Percentiles rank a stretch among this genome's conserved stretches.
phyloP scores from a whole-genome alignment of 2,797 vertebrate genomes.

The Prionace glauca region DNA sequence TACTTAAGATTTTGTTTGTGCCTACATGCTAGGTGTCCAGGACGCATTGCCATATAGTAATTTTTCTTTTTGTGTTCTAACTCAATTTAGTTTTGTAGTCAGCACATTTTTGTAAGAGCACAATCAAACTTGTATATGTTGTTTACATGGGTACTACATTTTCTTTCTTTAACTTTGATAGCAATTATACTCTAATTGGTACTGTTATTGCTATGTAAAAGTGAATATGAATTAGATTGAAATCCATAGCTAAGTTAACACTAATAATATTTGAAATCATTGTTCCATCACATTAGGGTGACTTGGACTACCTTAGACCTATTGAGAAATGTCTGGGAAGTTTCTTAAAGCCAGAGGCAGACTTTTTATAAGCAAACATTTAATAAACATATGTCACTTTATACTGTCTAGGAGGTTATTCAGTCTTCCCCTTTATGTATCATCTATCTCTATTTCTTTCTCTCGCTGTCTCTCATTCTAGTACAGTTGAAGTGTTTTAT shows the following conservation, averaged over 20 bases:
- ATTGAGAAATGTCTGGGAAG: not conserved
- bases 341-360: not conserved
- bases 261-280: not conserved
- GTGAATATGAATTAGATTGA: not conserved
- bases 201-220: not conserved
- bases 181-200: not conserved
- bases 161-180: not conserved
- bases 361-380: not conserved
- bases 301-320: not conserved
- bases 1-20: conserved; percentile 44
- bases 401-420: not conserved
- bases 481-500: not conserved
- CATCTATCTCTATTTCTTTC: not conserved
- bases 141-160: not conserved
- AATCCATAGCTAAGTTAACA: not conserved
- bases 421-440: not conserved
- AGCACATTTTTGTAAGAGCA: not conserved
- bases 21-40: conserved; percentile 29
- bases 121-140: not conserved
- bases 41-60: not conserved
- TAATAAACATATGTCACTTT: not conserved
- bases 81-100: not conserved
- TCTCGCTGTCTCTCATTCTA: not conserved
- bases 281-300: not conserved
- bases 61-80: not conserved